These are phyloP conservation scores for Cyphomyrus plagiostoma DNA, from an alignment of 2,113 vertebrate genomes.

Conservation along the genomic window DNA sequence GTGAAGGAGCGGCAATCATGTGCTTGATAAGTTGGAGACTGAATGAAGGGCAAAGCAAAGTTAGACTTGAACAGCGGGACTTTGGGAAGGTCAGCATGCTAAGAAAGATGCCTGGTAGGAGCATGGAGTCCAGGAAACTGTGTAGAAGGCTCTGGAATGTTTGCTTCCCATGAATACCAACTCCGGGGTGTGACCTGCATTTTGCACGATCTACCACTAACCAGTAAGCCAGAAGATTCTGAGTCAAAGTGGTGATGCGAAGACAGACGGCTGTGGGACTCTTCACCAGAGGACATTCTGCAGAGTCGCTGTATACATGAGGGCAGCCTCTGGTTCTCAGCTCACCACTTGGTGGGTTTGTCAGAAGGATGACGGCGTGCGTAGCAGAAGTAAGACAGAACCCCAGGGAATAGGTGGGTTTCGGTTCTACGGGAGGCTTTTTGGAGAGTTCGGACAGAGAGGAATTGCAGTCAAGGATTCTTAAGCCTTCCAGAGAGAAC, in stretches of 20 bases:
- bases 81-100: background rate
- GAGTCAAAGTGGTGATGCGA: background rate
- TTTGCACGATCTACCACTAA: background rate
- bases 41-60: background rate
- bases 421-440: background rate
- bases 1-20: background rate
- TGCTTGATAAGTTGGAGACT: background rate
- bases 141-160: background rate
- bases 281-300: background rate
- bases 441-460: background rate
- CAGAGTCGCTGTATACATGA: background rate
- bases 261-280: background rate
- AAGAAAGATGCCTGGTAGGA: background rate
- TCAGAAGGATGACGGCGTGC: background rate
- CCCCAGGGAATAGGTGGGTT: background rate
- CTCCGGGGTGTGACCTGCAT: background rate
- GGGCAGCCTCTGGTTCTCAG: background rate
- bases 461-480: background rate
- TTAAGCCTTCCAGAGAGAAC: background rate
- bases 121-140: background rate
- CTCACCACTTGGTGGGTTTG: background rate
- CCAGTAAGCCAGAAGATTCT: background rate
- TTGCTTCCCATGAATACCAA: background rate
- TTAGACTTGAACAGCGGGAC: background rate
- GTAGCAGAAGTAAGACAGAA: background rate